phyloP scores from a whole-genome alignment of 2,113 vertebrate genomes.

The Oreochromis spilurus region DNA sequence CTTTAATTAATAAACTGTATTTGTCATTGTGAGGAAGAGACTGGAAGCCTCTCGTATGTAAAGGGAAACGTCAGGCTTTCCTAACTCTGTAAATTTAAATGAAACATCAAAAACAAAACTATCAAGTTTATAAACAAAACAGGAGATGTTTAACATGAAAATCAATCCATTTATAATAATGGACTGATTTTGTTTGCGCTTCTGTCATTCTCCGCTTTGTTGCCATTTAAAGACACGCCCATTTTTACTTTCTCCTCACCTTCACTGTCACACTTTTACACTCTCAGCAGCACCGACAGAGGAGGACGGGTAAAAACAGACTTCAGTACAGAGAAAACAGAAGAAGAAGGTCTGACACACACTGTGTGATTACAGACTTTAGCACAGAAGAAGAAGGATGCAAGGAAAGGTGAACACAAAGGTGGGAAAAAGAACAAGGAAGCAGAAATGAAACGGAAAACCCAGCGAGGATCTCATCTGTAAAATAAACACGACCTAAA shows the following conservation, averaged over 20 bases:
- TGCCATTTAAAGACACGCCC: neutral
- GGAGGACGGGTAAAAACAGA: neutral
- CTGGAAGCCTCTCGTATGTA: too few species aligned
- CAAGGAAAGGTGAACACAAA: neutral
- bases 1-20: neutral
- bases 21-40: neutral
- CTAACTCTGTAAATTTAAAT: neutral
- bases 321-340: neutral
- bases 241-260: neutral
- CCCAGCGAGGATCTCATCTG: neutral
- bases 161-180: fast-evolving
- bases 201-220: neutral
- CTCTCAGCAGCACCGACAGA: fast-evolving
- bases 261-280: neutral
- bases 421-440: neutral
- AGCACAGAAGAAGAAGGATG: neutral
- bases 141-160: fast-evolving
- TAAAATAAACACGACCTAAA: neutral
- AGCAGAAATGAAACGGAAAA: neutral
- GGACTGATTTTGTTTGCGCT: neutral
- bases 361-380: neutral
- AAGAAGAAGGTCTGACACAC: neutral
- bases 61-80: neutral
- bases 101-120: neutral
- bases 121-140: neutral